Evolutionary conservation across 2,113 vertebrate species (phyloP).

Genomic region (Sakesphorus luctuosus): DNA sequence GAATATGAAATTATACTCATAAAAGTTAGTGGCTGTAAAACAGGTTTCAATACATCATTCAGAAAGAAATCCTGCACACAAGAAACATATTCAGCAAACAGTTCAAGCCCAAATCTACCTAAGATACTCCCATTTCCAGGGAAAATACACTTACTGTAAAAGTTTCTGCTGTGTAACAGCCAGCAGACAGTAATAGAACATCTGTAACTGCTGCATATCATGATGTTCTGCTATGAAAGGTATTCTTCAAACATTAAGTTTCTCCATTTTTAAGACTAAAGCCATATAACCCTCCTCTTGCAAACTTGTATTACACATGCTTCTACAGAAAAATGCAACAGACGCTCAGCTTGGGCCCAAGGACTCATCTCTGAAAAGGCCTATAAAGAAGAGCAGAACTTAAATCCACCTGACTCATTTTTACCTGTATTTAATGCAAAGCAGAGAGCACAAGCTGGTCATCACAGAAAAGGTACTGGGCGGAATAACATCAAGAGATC

Average conservation of each 20-base stretch:
- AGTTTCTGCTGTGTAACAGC: not conserved
- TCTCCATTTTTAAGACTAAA: not conserved
- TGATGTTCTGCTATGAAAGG: not conserved
- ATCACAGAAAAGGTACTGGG: slow-evolving; percentile 80
- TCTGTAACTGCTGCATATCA: not conserved
- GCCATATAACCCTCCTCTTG: not conserved
- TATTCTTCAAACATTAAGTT: not conserved
- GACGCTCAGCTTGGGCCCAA: slow-evolving; percentile 13
- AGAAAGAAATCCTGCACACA: slow-evolving; percentile 5
- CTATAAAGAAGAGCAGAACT: slow-evolving; percentile 31
- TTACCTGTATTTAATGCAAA: slow-evolving; percentile 91
- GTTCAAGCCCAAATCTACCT: not conserved
- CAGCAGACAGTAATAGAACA: not conserved
- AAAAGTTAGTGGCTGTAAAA: slow-evolving; percentile 16
- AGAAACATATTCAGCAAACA: slow-evolving; percentile 5
- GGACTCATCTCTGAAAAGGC: slow-evolving; percentile 39
- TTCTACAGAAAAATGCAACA: slow-evolving; percentile 24
- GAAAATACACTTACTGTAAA: not conserved
- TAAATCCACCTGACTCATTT: slow-evolving; percentile 12
- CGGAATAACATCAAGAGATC: slow-evolving; percentile 73
- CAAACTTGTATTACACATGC: not conserved
- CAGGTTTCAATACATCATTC: slow-evolving; percentile 1
- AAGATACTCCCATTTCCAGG: not conserved
- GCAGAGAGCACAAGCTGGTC: slow-evolving; percentile 87
- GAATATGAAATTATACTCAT: not conserved